These are phyloP conservation scores for Thymelicus sylvestris DNA, from an alignment of 2,888 invertebrate species.

Conservation along the genomic window DNA sequence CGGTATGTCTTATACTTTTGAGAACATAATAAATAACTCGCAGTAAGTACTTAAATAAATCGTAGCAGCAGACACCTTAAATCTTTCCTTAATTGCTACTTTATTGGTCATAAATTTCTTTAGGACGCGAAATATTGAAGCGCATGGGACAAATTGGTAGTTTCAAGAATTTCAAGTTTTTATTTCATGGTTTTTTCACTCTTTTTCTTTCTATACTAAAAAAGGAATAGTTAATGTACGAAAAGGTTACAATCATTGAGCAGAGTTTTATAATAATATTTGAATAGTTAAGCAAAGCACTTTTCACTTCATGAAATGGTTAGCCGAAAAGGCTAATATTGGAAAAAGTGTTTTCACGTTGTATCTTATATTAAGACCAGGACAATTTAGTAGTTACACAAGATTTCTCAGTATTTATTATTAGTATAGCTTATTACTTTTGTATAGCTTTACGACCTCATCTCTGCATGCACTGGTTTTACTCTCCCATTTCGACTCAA, in stretches of 20 bases:
- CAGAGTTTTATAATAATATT: no score
- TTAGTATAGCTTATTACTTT: no score
- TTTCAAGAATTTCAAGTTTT: not conserved
- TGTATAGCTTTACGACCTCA: no score
- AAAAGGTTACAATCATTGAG: no score
- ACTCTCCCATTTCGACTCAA: not conserved
- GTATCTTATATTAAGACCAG: no score
- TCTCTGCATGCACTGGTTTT: not conserved
- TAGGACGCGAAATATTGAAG: slow-evolving; percentile 1
- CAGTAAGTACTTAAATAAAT: not conserved
- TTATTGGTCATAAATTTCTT: not conserved
- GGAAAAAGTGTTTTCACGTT: no score
- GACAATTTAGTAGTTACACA: not conserved
- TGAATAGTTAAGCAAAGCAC: no score
- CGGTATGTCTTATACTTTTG: not conserved
- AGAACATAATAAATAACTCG: slow-evolving; percentile 6
- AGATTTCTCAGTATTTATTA: not conserved
- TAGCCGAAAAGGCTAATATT: no score
- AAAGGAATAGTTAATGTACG: no score
- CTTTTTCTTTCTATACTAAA: no score
- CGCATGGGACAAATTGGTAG: slow-evolving; percentile 1
- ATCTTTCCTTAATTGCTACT: slow-evolving; percentile 6
- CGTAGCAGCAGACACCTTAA: slow-evolving; percentile 3
- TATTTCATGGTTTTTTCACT: no score
- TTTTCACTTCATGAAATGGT: no score